A percentile compares a stretch with the other conserved stretches of the same genome.
These are phyloP conservation scores for Drosophila murphyi DNA, from an alignment of 1,140 invertebrate species.

Conservation along the genomic window DNA sequence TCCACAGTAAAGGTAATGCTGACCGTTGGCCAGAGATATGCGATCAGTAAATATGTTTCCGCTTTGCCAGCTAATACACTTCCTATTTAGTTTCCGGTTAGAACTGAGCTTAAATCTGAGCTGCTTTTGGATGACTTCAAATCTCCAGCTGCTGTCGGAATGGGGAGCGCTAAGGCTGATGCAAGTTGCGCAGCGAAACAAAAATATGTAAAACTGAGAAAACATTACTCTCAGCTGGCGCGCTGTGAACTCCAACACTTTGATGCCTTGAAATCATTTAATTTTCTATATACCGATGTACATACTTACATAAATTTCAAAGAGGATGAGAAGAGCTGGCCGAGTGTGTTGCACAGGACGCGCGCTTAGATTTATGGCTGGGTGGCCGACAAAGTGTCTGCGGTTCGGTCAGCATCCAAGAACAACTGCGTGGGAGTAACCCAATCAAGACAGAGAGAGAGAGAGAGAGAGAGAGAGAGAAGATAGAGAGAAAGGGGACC, in stretches of 20 bases:
- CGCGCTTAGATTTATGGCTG: conserved; percentile 72
- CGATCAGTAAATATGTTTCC: conserved; percentile 82
- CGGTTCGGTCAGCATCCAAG: conserved; percentile 64
- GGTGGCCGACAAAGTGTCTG: conserved; percentile 81
- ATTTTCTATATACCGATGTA: conserved; percentile 57
- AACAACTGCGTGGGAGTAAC: neutral
- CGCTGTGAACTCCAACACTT: conserved; percentile 69
- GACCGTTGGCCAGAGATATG: conserved; percentile 47
- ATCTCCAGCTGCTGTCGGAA: conserved; percentile 34
- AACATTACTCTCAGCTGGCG: conserved; percentile 78
- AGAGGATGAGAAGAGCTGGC: conserved; percentile 15
- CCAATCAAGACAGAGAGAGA: conserved; percentile 28
- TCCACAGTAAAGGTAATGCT: conserved; percentile 3
- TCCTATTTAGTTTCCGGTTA: conserved; percentile 63
- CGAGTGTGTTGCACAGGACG: conserved; percentile 26
- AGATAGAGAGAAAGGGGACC: neutral
- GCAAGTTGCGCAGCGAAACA: conserved; percentile 5
- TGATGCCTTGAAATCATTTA: conserved; percentile 79
- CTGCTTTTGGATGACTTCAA: conserved; percentile 4
- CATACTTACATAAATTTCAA: neutral
- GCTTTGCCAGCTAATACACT: conserved; percentile 68
- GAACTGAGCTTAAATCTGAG: conserved; percentile 41
- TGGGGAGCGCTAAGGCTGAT: neutral
- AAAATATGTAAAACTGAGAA: conserved; percentile 37
- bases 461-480: neutral